phyloP scores from a whole-genome alignment of 1,140 invertebrate species.

The Samia ricini region DNA sequence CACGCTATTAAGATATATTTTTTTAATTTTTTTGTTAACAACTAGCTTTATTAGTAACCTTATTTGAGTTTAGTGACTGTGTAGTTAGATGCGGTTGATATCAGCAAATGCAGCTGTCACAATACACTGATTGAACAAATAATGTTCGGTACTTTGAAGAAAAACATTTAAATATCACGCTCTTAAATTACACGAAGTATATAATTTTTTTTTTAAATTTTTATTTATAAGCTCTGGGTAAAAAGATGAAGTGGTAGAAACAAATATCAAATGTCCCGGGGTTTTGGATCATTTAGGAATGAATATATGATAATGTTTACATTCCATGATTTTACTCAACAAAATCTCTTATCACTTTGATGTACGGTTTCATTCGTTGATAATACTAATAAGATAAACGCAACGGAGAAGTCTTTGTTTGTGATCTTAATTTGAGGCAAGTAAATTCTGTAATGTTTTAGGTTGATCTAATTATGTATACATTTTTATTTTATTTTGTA shows the following conservation, averaged over 20 bases:
- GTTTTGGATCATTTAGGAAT: not conserved
- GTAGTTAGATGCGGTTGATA: too few relatives aligned
- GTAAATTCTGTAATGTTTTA: not conserved
- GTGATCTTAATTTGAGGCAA: conserved; percentile 3
- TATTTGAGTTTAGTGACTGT: too few relatives aligned
- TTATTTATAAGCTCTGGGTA: too few relatives aligned
- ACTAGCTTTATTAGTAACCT: too few relatives aligned
- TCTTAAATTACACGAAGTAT: too few relatives aligned
- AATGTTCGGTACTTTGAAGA: too few relatives aligned
- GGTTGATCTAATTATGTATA: not conserved
- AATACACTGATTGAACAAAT: too few relatives aligned
- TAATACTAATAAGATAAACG: conserved; percentile 27
- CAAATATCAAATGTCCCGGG: not conserved
- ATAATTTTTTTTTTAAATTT: too few relatives aligned
- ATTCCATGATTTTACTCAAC: not conserved
- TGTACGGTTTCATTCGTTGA: conserved; percentile 20
- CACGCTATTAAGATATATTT: not conserved
- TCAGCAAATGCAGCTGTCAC: too few relatives aligned
- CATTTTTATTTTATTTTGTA: not conserved
- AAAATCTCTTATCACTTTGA: conserved; percentile 1
- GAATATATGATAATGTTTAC: not conserved
- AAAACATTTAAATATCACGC: too few relatives aligned
- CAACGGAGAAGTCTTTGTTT: conserved; percentile 24
- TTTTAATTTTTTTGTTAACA: too few relatives aligned
- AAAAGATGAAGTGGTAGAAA: not conserved